These are phyloP conservation scores for Embiotoca jacksoni DNA, from an alignment of 2,113 vertebrate genomes.

Conservation along the genomic window DNA sequence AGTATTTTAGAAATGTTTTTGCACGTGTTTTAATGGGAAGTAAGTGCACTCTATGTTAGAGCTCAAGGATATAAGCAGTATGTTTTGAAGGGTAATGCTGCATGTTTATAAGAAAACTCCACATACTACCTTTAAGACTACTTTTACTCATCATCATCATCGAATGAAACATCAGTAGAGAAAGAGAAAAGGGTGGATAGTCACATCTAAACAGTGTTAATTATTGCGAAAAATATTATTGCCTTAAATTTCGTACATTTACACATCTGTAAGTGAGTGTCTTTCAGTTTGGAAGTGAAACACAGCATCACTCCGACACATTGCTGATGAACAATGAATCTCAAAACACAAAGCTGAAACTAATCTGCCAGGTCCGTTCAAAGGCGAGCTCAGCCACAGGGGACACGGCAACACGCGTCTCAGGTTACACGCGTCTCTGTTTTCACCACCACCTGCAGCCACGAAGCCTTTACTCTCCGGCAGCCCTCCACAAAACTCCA, in stretches of 20 bases:
- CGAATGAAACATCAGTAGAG: too few species aligned
- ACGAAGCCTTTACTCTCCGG: constrained; percentile 2
- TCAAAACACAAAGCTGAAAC: constrained; percentile 26
- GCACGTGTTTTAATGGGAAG: too few species aligned
- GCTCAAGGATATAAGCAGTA: too few species aligned
- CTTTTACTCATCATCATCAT: too few species aligned
- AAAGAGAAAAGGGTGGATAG: too few species aligned
- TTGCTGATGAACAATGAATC: constrained; percentile 35
- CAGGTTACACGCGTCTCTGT: constrained; percentile 13
- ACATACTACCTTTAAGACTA: too few species aligned
- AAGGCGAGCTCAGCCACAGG: constrained; percentile 26
- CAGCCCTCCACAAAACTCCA: too few species aligned
- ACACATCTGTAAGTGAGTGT: neutral
- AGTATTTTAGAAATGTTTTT: too few species aligned
- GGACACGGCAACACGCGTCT: constrained; percentile 26
- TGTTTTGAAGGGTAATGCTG: neutral
- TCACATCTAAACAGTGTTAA: too few species aligned
- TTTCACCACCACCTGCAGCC: constrained; percentile 13
- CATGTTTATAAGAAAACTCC: too few species aligned
- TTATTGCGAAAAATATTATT: too few species aligned
- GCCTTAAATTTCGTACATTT: neutral
- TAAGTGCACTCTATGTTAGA: too few species aligned
- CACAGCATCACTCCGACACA: neutral
- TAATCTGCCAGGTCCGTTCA: constrained; percentile 9
- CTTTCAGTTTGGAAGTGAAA: constrained; percentile 4